These are phyloP conservation scores for Palaemon carinicauda DNA, from an alignment of 1,140 invertebrate genomes.

Conservation along the genomic window DNA sequence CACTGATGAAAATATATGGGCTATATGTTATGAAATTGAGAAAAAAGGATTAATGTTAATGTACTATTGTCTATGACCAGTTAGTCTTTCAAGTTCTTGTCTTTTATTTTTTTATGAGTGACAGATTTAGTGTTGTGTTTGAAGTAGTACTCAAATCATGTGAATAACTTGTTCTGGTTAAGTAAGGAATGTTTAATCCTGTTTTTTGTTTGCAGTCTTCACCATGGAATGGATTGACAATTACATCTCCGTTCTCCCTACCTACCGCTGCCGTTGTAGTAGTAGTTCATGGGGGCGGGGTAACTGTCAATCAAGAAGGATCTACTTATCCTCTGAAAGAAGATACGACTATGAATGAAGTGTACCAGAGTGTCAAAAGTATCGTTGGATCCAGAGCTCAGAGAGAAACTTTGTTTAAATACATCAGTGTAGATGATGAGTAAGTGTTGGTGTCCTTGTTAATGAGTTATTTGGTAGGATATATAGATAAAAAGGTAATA, in stretches of 20 bases:
- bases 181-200: background rate
- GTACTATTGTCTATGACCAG: no score
- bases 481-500: background rate
- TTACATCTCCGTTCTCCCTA: conserved; percentile 32
- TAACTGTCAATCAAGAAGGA: conserved; percentile 30
- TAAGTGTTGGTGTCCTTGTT: background rate
- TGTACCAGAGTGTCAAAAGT: conserved; percentile 21
- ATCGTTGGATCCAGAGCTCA: conserved; percentile 31
- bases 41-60: no score
- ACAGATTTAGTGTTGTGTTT: background rate
- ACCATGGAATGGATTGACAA: conserved; percentile 28
- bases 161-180: background rate
- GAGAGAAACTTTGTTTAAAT: conserved; percentile 36
- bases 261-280: conserved; percentile 33
- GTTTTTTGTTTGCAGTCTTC: conserved; percentile 13
- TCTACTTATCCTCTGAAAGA: conserved; percentile 34
- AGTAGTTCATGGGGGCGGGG: conserved; percentile 30
- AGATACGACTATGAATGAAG: conserved; percentile 14
- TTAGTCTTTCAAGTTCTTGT: no score
- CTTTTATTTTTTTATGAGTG: no score
- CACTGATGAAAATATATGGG: no score
- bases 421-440: conserved; percentile 10
- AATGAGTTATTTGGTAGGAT: no score
- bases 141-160: background rate
- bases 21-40: no score